phyloP scores from a whole-genome alignment of 2,113 vertebrate genomes.

The Cervus canadensis region DNA sequence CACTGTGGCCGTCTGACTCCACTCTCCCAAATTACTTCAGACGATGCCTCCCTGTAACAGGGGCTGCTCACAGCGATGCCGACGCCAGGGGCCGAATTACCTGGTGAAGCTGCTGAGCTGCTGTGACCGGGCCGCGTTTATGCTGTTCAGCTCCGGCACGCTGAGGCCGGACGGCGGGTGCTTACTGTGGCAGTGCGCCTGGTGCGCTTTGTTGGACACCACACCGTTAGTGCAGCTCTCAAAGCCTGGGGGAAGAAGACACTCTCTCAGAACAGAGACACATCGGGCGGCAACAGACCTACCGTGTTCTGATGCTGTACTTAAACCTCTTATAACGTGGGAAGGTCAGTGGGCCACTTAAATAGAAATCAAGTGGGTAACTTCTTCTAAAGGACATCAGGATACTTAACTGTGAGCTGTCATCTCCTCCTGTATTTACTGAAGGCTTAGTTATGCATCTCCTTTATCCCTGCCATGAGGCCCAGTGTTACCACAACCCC shows the following conservation, averaged over 20 bases:
- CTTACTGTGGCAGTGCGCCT: constrained; percentile 93
- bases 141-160: constrained; percentile 90
- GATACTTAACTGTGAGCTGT: neutral
- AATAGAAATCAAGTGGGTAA: neutral
- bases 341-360: neutral
- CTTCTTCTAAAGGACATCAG: neutral
- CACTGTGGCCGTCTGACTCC: neutral
- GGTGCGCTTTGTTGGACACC: constrained; percentile 92
- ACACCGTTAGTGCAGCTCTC: constrained; percentile 98
- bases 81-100: constrained; percentile 72
- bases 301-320: neutral
- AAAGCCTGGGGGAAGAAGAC: constrained; percentile 79
- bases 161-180: constrained; percentile 86
- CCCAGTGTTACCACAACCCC: neutral
- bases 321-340: neutral
- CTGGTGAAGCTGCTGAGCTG: constrained; percentile 88
- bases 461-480: neutral
- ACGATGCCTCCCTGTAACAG: neutral
- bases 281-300: neutral
- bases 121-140: constrained; percentile 93
- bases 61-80: neutral
- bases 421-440: neutral
- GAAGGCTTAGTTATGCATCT: neutral
- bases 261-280: neutral
- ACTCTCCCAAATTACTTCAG: neutral